These are phyloP conservation scores for Heliconius hewitsoni DNA, from an alignment of 1,140 invertebrate species.

Conservation along the genomic window DNA sequence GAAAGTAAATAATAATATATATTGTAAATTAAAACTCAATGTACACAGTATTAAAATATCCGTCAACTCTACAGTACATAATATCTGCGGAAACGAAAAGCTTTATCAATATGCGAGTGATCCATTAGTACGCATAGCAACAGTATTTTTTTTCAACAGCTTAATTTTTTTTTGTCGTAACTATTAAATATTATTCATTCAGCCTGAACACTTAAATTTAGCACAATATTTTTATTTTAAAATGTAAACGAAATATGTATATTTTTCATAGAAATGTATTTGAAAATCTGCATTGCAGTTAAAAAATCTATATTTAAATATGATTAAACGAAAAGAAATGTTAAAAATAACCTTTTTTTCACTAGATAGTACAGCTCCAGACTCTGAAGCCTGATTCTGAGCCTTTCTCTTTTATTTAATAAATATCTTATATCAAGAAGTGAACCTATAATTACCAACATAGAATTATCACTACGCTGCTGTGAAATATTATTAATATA, in stretches of 20 bases:
- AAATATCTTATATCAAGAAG: background rate
- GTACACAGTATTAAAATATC: background rate
- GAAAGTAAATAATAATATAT: background rate
- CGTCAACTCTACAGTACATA: conserved; percentile 20
- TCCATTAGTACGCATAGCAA: conserved; percentile 41
- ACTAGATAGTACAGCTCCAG: background rate
- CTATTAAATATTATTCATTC: background rate
- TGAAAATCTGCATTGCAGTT: no score
- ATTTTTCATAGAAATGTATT: no score
- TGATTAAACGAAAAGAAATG: background rate
- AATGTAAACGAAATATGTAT: no score
- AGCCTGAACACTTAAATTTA: no score
- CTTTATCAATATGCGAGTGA: conserved; percentile 42
- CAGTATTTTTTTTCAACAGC: background rate
- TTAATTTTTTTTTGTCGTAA: background rate
- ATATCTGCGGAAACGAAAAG: conserved; percentile 36
- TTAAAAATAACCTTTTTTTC: background rate
- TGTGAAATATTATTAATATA: no score
- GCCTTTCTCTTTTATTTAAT: background rate
- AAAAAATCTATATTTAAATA: no score
- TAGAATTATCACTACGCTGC: background rate
- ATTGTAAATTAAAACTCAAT: conserved; percentile 3
- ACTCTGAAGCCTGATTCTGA: background rate
- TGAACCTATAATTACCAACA: conserved; percentile 1
- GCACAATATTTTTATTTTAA: no score